Conservation (phyloP, 2,888 invertebrate genomes). For the Anorthoa munda region DNA sequence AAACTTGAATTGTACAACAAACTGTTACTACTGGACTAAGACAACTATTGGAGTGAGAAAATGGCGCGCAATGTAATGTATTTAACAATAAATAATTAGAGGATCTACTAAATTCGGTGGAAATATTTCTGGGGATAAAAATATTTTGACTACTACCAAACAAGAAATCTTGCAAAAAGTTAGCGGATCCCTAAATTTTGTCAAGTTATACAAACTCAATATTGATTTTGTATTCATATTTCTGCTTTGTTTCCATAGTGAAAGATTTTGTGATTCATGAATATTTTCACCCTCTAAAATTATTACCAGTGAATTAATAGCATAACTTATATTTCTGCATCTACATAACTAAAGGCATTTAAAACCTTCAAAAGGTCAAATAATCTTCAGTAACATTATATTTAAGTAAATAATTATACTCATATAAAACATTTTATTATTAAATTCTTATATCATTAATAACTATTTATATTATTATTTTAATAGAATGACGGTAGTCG, state of each 20-base stretch:
- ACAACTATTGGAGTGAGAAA: conserved; percentile 39
- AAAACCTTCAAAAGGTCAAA: conserved; percentile 51
- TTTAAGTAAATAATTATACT: conserved; percentile 37
- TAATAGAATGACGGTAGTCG: conserved; percentile 12
- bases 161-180: neutral
- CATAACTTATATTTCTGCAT: conserved; percentile 21
- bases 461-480: conserved; percentile 12
- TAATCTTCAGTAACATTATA: conserved; percentile 24
- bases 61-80: conserved; percentile 54
- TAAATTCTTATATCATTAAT: neutral
- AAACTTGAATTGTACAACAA: conserved; percentile 60
- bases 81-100: conserved; percentile 35
- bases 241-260: neutral
- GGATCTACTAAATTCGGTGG: neutral
- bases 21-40: conserved; percentile 33
- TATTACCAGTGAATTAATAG: neutral
- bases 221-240: neutral
- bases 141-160: neutral
- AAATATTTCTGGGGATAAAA: neutral
- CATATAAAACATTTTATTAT: conserved; percentile 19
- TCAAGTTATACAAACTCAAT: neutral
- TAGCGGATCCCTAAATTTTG: neutral
- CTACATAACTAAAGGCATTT: conserved; percentile 30
- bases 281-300: neutral
- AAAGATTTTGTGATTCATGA: neutral